Evolutionary conservation across 2,888 invertebrate genomes (phyloP), one percentile per base, ranked within the genome.

Genomic region (Microdon myrmicae): DNA sequence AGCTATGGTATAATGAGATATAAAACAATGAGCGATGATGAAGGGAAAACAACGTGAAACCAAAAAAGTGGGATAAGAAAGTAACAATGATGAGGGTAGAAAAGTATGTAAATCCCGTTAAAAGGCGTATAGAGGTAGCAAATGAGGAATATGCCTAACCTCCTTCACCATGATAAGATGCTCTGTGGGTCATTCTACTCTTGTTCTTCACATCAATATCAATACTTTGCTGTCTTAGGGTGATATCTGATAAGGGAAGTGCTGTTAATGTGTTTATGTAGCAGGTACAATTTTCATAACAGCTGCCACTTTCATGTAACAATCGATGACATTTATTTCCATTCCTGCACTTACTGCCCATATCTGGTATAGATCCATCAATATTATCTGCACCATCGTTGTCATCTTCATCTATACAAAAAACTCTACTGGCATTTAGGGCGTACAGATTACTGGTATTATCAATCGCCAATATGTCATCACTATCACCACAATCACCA

Each of bases 111-210:
- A n/a, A n/a, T n/a, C n/a, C n/a, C n/a, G 13, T 2, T 7, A 29
- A 29, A 29, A 2, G 2, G 10, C 2, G 29, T 12, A 29, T 35
- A 25, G 34, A 25, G 38, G 45, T 25, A 41, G 9, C 34, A 34
- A 39, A 47, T 39, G 20, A 55, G 39, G 39, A 23, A 34, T 47
- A 23, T 17, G 32, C 64, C 64, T 64, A 58, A 64, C 64, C 64
- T 64, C 64, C 58, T 58, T 64, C 58, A 16, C 58, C 58, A 19
- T 64, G 64, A 49, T 64, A 64, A 8, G 64, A 64, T 58, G 64
- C 49, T 37, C 64, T 29, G 43, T 64, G 58, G 9, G 47, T 51
- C 19, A 14, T 13, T 41, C 47, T 64, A 37, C 39, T 47, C 37
- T 47, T 34, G 22, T 31, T n/a, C n/a, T n/a, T n/a, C n/a, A n/a